Evolutionary conservation across 2,797 vertebrate genomes (phyloP), one percentile per base, ranked within the genome.

Genomic region (Chelidonichthys spinosus): DNA sequence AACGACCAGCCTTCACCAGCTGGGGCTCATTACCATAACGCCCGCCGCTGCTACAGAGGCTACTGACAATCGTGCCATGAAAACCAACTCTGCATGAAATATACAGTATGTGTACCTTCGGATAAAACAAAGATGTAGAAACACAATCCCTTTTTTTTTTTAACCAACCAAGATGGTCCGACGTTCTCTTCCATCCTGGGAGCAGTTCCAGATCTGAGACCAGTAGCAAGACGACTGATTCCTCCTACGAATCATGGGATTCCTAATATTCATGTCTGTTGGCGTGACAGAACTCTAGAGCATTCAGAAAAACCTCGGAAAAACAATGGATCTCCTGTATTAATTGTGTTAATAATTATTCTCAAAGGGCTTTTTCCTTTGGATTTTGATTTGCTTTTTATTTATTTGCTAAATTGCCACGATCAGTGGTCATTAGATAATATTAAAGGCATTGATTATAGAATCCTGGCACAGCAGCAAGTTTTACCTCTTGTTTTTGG

Each of bases 1-100:
- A 96, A 95, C 95, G 96, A 97, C 95, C 96, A 96, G 94, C 95
- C 96, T 90, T 94, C 95, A 96, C 95, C 97, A 98, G 96, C 97
- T 98, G 97, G 96, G 95, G 94, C 94, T 96, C 95, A 96, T 97
- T 97, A 94, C 77, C 92, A 93, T 93, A 91, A 87, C 77, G 81
- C 78, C 72, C 59, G 65, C 82, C 63, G 67, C 83, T 53, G 42
- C 86, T 74, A 76, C 73, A 63, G 60, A 90, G 85, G 89, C 74
- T 78, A 46, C 84, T 60, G 80, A 86, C 72, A 67, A 81, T 80
- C 76, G 78, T 55, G 69, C 68, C 43, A 44, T 73, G 67, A 76
- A 90, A 82, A 90, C 90, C 79, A 80, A 72, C 63, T 63, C 62
- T 17, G 37, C 14, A 40, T 82, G 76, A 80, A 86, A 76, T 43